A percentile compares a stretch with the other conserved stretches of the same genome.
Evolutionary conservation across 2,113 vertebrate genomes (phyloP).

Genomic region (Phoxinus phoxinus): DNA sequence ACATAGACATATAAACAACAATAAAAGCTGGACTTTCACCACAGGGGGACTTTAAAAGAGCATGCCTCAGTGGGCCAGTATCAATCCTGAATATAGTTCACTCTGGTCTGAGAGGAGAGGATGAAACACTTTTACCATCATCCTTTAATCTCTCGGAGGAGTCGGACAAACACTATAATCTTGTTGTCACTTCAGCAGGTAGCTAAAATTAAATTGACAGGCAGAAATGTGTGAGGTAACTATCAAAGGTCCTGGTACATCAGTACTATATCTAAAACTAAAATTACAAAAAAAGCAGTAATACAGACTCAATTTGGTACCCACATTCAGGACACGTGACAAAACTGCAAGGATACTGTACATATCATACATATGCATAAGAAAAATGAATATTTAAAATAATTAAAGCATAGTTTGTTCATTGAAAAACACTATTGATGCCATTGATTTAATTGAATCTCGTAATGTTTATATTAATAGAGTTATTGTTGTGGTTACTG

Average conservation of each 20-base stretch:
- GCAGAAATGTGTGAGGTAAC: background rate
- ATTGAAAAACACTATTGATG: too few relatives aligned
- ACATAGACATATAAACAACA: too few relatives aligned
- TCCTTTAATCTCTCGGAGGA: background rate
- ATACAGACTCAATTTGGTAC: background rate
- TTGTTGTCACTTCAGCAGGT: background rate
- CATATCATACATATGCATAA: too few relatives aligned
- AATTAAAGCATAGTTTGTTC: too few relatives aligned
- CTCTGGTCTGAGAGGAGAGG: background rate
- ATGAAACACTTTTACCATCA: constrained; percentile 34
- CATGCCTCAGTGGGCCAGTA: background rate
- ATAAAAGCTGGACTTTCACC: too few relatives aligned
- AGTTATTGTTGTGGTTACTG: background rate
- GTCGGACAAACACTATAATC: constrained; percentile 17
- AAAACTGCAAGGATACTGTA: background rate
- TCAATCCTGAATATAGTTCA: background rate
- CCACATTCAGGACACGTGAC: background rate
- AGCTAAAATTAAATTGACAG: background rate
- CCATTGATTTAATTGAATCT: background rate
- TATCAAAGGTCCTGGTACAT: background rate
- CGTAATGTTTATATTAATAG: background rate
- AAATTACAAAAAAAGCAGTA: background rate
- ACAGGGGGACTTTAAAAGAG: background rate
- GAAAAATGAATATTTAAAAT: too few relatives aligned
- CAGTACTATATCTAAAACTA: background rate